Percentiles rank a stretch among this genome's conserved stretches.
phyloP scores from a whole-genome alignment of 2,888 invertebrate species.

The Tenthredo mesomela region DNA sequence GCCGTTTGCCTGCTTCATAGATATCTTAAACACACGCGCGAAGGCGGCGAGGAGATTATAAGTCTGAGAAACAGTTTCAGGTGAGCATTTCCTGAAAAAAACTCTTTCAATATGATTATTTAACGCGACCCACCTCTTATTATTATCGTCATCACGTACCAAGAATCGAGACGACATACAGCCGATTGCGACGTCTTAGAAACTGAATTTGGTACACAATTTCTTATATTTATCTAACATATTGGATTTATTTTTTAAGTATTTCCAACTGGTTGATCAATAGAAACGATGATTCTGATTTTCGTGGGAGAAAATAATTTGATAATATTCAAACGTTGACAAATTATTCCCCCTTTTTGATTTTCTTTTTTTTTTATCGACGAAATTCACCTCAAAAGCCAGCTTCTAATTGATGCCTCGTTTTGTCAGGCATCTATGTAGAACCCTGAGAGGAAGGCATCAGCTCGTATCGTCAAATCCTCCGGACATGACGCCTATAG shows the following conservation, averaged over 20 bases:
- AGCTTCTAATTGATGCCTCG: conserved; percentile 65
- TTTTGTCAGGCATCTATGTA: conserved; percentile 80
- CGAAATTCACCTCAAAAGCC: background rate
- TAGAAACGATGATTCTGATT: background rate
- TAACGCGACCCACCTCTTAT: background rate
- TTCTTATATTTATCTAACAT: no score
- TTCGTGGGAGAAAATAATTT: conserved; percentile 41
- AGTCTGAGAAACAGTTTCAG: conserved; percentile 84
- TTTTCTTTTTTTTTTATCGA: no score
- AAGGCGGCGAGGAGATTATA: conserved; percentile 85
- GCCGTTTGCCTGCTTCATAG: conserved; percentile 84
- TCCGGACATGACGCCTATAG: conserved; percentile 91
- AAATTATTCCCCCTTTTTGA: conserved; percentile 46
- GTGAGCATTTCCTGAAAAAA: conserved; percentile 74
- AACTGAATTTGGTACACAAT: background rate
- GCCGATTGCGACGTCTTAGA: background rate
- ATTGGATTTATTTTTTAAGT: no score
- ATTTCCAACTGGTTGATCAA: background rate
- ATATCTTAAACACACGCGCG: conserved; percentile 83
- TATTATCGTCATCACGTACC: no score
- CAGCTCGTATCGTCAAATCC: conserved; percentile 84
- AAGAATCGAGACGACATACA: background rate
- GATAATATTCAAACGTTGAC: conserved; percentile 34
- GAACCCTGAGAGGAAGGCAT: conserved; percentile 85
- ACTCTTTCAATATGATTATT: background rate